Evolutionary conservation across 1,140 invertebrate genomes (phyloP).

Genomic region (Caerostris extrusa): DNA sequence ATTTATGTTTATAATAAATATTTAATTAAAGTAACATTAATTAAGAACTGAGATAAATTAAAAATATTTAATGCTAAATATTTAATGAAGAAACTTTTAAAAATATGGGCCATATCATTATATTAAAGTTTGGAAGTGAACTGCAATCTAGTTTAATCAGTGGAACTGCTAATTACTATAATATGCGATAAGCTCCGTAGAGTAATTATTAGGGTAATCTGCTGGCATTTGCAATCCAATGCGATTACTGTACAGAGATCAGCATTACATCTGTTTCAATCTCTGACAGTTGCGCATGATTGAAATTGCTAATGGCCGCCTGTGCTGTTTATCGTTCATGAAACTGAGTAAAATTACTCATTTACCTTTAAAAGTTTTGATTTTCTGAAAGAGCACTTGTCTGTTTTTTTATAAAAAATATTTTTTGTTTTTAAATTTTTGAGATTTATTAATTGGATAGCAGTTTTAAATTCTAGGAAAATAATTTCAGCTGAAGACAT

Average conservation of each 20-base stretch:
- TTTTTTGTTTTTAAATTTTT: no score
- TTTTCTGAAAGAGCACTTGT: background rate
- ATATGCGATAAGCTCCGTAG: background rate
- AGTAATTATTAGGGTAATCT: conserved; percentile 6
- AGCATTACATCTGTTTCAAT: conserved; percentile 25
- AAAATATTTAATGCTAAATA: no score
- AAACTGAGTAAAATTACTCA: background rate
- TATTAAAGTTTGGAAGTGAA: background rate
- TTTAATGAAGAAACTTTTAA: no score
- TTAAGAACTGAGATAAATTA: no score
- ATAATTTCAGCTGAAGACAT: no score
- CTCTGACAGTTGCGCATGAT: background rate
- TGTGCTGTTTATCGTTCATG: background rate
- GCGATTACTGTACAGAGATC: background rate
- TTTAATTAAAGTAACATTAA: no score
- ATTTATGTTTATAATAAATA: no score
- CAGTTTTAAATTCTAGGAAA: no score
- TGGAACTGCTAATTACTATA: background rate
- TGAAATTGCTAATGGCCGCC: background rate
- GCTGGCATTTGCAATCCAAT: background rate
- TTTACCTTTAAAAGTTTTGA: background rate
- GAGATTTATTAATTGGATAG: no score
- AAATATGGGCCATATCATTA: no score
- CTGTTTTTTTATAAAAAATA: no score
- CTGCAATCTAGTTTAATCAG: background rate